Base-by-base conservation (phyloP, 2,113 vertebrate genomes). In the Vireo altiloquus region DNA sequence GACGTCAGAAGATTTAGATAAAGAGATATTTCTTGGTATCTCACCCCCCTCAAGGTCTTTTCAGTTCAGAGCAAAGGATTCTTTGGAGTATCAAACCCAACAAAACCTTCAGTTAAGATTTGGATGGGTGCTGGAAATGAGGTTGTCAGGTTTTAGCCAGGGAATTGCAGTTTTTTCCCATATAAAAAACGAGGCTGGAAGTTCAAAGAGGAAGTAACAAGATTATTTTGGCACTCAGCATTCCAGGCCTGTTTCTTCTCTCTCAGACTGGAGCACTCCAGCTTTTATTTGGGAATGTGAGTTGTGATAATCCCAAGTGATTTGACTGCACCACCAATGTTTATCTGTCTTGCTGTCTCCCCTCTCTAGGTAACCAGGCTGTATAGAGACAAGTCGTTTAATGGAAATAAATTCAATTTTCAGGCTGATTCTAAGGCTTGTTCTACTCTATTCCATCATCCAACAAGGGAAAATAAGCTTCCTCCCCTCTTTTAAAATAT, bases 181-280 rank as follows among this genome's bases (percentile, higher is more conserved):
- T 35, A 61, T 76, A 88, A 92, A 92, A 42, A 93, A 63, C 0
- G 19, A 65, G 33, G 18, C 25, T 94, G 89, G 47, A 87, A 82
- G 53, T 90, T 94, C 40, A 85, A 92, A 85, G 59, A 93, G 70
- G 82, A 95, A 96, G 61, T 69, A 84, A 95, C 31, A 91, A 61
- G 74, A 87, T 91, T 75, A 87, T 21, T 83, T 94, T 92, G 77
- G 77, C 84, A 89, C 57, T 16, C 18, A 30, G 31, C 13, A 78
- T 57, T 69, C 64, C 27, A 82, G 84, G 31, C 21, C 77, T 84
- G 76, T 69, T 91, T 84, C 46, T 91, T 78, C 76, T 94, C 56
- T 81, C 93, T 60, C 39, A 30, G 37, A 27, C 20, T 57, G 65
- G 57, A 75, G 74, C 20, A 57, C n/a, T 60, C 16, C 31, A 71